These are phyloP conservation scores for Caenorhabditis virilis DNA, from an alignment of 2,888 invertebrate genomes.

Conservation along the genomic window DNA sequence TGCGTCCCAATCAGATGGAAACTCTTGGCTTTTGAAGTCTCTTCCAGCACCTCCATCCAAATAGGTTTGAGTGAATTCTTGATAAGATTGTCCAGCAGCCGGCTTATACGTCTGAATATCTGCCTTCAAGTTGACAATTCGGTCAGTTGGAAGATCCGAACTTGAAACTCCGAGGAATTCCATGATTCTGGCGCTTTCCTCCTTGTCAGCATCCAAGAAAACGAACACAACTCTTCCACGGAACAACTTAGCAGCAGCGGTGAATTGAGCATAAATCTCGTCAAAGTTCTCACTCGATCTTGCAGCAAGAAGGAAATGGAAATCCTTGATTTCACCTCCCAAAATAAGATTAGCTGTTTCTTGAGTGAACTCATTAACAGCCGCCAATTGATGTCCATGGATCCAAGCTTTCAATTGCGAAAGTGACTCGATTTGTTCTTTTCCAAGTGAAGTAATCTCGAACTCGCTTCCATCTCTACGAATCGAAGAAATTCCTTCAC, in stretches of 20 bases:
- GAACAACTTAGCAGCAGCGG: slow-evolving; percentile 83
- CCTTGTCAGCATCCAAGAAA: slow-evolving; percentile 87
- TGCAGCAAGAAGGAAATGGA: slow-evolving; percentile 86
- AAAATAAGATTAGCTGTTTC: slow-evolving; percentile 92
- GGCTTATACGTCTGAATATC: slow-evolving; percentile 93
- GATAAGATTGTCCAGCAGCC: slow-evolving; percentile 75
- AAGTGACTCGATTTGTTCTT: slow-evolving; percentile 75
- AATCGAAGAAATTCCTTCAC: slow-evolving; percentile 69
- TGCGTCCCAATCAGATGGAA: slow-evolving; percentile 95
- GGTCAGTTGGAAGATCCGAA: slow-evolving; percentile 73
- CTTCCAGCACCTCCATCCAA: slow-evolving; percentile 88
- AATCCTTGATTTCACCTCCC: slow-evolving; percentile 92
- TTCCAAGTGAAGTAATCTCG: background rate
- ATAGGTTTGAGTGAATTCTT: slow-evolving; percentile 84
- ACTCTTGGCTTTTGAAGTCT: slow-evolving; percentile 86
- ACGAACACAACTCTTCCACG: slow-evolving; percentile 84
- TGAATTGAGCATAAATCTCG: slow-evolving; percentile 79
- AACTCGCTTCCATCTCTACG: slow-evolving; percentile 73
- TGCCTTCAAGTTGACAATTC: slow-evolving; percentile 86
- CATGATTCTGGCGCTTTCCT: slow-evolving; percentile 91
- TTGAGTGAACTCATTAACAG: slow-evolving; percentile 49
- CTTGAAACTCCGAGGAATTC: slow-evolving; percentile 97
- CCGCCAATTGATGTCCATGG: slow-evolving; percentile 30
- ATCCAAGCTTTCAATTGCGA: slow-evolving; percentile 74
- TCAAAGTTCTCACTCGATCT: slow-evolving; percentile 78